phyloP scores from a whole-genome alignment of 1,140 invertebrate genomes.

The Cherax destructor region DNA sequence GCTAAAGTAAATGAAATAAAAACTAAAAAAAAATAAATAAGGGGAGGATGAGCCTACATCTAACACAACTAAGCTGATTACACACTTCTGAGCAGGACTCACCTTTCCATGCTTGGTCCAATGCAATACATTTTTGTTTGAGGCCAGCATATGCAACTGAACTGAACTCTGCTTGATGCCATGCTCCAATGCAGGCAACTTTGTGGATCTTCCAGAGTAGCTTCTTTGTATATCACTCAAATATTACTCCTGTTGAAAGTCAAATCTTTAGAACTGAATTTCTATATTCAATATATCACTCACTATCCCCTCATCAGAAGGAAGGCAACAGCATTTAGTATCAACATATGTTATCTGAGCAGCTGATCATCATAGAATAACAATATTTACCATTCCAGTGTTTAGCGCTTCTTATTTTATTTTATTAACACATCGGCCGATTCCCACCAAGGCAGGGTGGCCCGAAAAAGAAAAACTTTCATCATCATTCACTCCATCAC shows the following conservation, averaged over 20 bases:
- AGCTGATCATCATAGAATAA: background rate
- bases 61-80: too few species aligned
- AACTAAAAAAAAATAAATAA: too few species aligned
- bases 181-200: constrained; percentile 99
- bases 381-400: background rate
- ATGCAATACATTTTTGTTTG: constrained; percentile 99
- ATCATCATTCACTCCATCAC: too few species aligned
- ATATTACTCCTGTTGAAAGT: constrained; percentile 92
- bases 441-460: too few species aligned
- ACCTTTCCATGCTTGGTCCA: constrained; percentile 95
- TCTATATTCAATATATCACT: too few species aligned
- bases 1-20: too few species aligned
- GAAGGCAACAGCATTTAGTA: background rate
- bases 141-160: constrained; percentile 99
- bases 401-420: too few species aligned
- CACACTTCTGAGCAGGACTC: constrained; percentile 73
- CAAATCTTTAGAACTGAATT: background rate
- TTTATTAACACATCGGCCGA: too few species aligned
- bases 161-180: constrained; percentile 99
- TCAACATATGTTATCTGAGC: background rate
- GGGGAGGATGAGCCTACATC: too few species aligned
- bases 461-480: too few species aligned
- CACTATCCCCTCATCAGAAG: background rate
- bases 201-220: constrained; percentile 99
- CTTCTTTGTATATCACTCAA: constrained; percentile 99